phyloP scores from a whole-genome alignment of 1,140 invertebrate species.

The Calephelis virginiensis region DNA sequence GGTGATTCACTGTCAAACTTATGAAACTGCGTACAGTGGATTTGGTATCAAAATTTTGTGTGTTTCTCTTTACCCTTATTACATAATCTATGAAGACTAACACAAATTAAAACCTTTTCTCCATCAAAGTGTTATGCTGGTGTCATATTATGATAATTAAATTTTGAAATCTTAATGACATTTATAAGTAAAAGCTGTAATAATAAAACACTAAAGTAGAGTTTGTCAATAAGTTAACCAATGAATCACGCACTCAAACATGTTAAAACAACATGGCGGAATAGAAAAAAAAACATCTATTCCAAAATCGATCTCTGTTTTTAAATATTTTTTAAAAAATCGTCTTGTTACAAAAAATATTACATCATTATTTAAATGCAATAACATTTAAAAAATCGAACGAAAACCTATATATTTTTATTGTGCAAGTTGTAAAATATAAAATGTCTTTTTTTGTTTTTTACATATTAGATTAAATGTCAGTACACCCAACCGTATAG shows the following conservation, averaged over 20 bases:
- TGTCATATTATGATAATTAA: too few relatives aligned
- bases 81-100: too few relatives aligned
- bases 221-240: background rate
- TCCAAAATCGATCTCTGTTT: background rate
- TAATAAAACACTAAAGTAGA: background rate
- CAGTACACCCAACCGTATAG: background rate
- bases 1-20: too few relatives aligned
- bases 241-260: background rate
- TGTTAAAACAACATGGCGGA: slow-evolving; percentile 14
- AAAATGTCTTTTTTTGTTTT: background rate
- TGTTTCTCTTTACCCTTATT: too few relatives aligned
- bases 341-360: background rate
- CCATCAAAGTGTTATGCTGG: too few relatives aligned
- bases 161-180: too few relatives aligned
- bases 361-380: slow-evolving; percentile 20
- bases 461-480: slow-evolving; percentile 1
- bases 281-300: too few relatives aligned
- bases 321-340: background rate
- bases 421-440: slow-evolving; percentile 1
- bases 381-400: slow-evolving; percentile 4
- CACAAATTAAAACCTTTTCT: too few relatives aligned
- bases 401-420: background rate
- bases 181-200: too few relatives aligned
- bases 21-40: too few relatives aligned
- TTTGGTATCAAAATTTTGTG: too few relatives aligned